Base-by-base conservation (phyloP, 2,888 invertebrate species). In the Mamestra brassicae region DNA sequence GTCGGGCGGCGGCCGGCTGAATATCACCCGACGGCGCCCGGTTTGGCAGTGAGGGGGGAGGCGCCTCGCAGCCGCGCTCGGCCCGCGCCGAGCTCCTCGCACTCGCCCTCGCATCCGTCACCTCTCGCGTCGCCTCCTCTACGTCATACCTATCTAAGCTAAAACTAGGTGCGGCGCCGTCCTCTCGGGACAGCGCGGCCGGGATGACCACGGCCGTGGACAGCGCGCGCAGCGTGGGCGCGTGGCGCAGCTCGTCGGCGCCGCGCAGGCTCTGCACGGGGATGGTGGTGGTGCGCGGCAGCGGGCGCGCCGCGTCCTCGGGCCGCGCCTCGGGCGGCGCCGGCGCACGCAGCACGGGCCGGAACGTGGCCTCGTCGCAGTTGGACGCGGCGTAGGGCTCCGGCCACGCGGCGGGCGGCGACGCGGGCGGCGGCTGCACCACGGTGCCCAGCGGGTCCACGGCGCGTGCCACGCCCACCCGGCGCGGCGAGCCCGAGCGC, bases 321-420 rank as follows among this genome's bases (percentile, higher is more conserved):
- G 91, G 86, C 13, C 88, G 89, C 50, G 90, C 87, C 69, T 89
- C 90, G 72, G 91, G 91, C 61, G 96, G 91, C 88, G 96, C 96
- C 64, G 97, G 94, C 67, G 95, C 95, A 83, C 96, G 95, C 80
- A 98, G 97, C 74, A 98, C 97, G 52, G 98, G 97, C 34, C 98
- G 97, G 93, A 98, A 98, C 72, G 97, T 95, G 61, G 97, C 97
- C 94, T 98, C 98, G 94, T 98, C 98, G 89, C 97, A 97, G 93
- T 96, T 92, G 95, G 94, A 89, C 93, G 95, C 83, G 92, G 97
- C 89, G 94, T 93, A 90, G 76, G 87, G 90, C 89, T 96, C 95
- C 66, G 93, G 93, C 88, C 96, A 97, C 66, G 94, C 92, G 70
- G 94, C 94, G 79, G 94, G 94, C 85, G 94, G 94, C 80, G 93